Base-by-base conservation (phyloP, 2,888 invertebrate genomes). In the Athalia cordata region DNA sequence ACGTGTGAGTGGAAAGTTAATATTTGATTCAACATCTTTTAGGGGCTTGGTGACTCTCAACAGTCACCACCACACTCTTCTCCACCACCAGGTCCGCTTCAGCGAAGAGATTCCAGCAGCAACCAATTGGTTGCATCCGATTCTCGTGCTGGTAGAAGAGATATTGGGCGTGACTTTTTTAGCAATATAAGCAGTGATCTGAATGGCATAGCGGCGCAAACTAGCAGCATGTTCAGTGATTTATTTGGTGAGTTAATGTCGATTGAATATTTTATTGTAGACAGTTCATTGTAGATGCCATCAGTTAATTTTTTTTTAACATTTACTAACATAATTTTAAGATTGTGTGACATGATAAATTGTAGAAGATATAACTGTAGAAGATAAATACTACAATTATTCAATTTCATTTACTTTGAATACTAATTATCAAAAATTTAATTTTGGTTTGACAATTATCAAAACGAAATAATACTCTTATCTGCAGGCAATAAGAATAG, bases 161-260 rank as follows among this genome's bases (percentile, higher is more conserved):
- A 84, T 93, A 94, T 95, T 13, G 94, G 95, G 72, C 92, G 96
- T 76, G 95, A 96, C 91, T 96, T 98, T 92, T 95, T 98, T 91
- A 95, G 97, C 80, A 95, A 97, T 86, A 96, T 99, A 87, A 97
- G 97, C 87, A 97, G 95, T 50, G 98, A 99, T 89, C 92, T 99
- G 77, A 98, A 97, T 88, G 97, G 97, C 6, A 93, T 98, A 70
- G 98, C 98, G 29, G 96, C 97, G 0, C 97, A 98, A 82, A 98
- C 98, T 0, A 95, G 96, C 13, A 97, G 95, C 89, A 98, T 98
- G 94, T 96, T 99, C 88, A 97, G 97, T 77, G 98, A 97, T 89
- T 93, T 99, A 85, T 98, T 99, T 90, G 97, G 98, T 89, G 92
- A 77, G 85, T 74, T 62, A 29, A 29, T 29, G 29, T 29, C 29